A percentile compares a stretch with the other conserved stretches of the same genome.
Evolutionary conservation across 2,888 invertebrate species (phyloP).

Genomic region (Yponomeuta sedellus): DNA sequence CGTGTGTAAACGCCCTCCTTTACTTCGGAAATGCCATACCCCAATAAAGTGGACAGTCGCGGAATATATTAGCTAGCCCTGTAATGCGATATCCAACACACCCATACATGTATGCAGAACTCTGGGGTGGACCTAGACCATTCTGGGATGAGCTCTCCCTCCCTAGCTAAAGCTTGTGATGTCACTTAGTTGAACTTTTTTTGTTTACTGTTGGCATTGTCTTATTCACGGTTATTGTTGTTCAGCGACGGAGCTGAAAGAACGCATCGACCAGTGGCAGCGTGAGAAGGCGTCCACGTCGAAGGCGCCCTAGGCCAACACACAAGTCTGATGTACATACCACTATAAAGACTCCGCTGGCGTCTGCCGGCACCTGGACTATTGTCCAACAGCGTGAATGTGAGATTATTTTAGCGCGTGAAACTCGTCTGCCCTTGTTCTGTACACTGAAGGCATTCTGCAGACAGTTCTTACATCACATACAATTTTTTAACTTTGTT

Average conservation of each 20-base stretch:
- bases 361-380: slow-evolving; percentile 57
- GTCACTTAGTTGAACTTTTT: too few species aligned
- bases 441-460: slow-evolving; percentile 21
- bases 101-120: too few species aligned
- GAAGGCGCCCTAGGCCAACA: slow-evolving; percentile 35
- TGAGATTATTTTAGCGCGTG: slow-evolving; percentile 60
- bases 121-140: too few species aligned
- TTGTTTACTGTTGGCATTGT: too few species aligned
- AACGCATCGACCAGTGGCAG: slow-evolving; percentile 91
- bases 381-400: slow-evolving; percentile 64
- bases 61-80: too few species aligned
- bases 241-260: slow-evolving; percentile 88
- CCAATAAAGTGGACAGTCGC: too few species aligned
- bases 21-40: too few species aligned
- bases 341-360: slow-evolving; percentile 51
- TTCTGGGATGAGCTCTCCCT: too few species aligned
- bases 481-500: neutral
- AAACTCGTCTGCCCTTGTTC: slow-evolving; percentile 41
- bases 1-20: too few species aligned
- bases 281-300: slow-evolving; percentile 79
- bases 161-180: too few species aligned
- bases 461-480: neutral
- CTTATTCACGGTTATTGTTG: neutral
- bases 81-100: too few species aligned
- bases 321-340: slow-evolving; percentile 67